These are phyloP conservation scores for Clistopyga incitator DNA, from an alignment of 2,888 invertebrate species.

Conservation along the genomic window DNA sequence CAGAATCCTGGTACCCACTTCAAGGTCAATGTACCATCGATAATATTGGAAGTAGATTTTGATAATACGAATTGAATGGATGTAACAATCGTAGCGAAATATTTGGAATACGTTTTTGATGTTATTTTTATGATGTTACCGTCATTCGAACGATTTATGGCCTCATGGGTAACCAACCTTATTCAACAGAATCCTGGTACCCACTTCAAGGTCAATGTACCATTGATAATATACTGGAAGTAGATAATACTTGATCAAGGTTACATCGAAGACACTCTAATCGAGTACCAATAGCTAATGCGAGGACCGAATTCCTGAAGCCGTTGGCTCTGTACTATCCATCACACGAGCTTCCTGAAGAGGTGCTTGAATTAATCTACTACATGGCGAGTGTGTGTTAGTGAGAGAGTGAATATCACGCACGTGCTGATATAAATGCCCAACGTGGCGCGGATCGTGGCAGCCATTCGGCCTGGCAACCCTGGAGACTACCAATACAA, in stretches of 20 bases:
- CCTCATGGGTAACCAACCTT: background rate
- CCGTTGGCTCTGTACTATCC: constrained; percentile 76
- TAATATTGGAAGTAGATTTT: background rate
- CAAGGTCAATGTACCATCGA: background rate
- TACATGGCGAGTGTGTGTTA: constrained; percentile 19
- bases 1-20: background rate
- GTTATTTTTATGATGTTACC: too few relatives aligned
- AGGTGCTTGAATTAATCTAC: constrained; percentile 50
- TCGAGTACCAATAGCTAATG: constrained; percentile 15
- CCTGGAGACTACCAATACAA: constrained; percentile 28
- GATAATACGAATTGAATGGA: too few relatives aligned
- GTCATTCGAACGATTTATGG: too few relatives aligned
- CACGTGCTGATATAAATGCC: constrained; percentile 53
- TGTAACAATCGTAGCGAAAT: too few relatives aligned
- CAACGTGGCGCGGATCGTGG: constrained; percentile 15
- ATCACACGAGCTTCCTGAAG: constrained; percentile 71
- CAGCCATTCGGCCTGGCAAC: constrained; percentile 44
- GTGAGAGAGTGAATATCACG: constrained; percentile 36
- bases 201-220: background rate
- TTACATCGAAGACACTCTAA: constrained; percentile 1
- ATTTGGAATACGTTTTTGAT: too few relatives aligned
- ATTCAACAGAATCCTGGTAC: background rate
- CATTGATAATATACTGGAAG: background rate
- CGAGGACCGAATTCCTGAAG: constrained; percentile 76
- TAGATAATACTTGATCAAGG: background rate